Percentiles rank a stretch among this genome's conserved stretches.
Conservation (phyloP, 2,797 vertebrate genomes). For the Ceryle rudis region DNA sequence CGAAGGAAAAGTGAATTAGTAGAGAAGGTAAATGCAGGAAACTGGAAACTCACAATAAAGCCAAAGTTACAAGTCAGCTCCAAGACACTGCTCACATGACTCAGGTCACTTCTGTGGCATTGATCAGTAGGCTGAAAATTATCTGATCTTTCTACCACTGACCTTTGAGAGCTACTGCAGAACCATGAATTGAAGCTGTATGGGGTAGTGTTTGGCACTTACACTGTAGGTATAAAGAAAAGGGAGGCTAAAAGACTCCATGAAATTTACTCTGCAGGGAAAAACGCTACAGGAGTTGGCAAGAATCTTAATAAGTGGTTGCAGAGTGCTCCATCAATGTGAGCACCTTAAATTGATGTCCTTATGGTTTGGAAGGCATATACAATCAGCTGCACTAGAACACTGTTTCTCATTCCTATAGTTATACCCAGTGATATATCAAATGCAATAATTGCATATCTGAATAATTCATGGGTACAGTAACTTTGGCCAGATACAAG, state of each 20-base stretch:
- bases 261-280: conserved; percentile 55
- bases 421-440: conserved; percentile 59
- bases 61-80: background rate
- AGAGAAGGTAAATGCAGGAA: background rate
- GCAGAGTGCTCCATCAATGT: conserved; percentile 46
- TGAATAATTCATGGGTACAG: conserved; percentile 59
- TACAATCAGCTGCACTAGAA: conserved; percentile 53
- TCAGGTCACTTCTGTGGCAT: background rate
- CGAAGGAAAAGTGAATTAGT: background rate
- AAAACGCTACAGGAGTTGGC: conserved; percentile 29
- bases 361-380: conserved; percentile 60
- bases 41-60: background rate
- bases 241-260: conserved; percentile 29
- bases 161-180: conserved; percentile 22
- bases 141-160: background rate
- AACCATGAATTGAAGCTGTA: conserved; percentile 34
- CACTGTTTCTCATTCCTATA: conserved; percentile 28
- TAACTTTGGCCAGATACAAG: conserved; percentile 48
- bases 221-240: conserved; percentile 33
- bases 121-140: conserved; percentile 11
- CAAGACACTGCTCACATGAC: background rate
- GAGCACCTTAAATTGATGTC: conserved; percentile 62
- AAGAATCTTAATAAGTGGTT: conserved; percentile 59
- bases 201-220: conserved; percentile 19
- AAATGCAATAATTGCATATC: conserved; percentile 63